A percentile compares a stretch with the other conserved stretches of the same genome.
Evolutionary conservation across 2,113 vertebrate species (phyloP).

Genomic region (Platycercus adscitus): DNA sequence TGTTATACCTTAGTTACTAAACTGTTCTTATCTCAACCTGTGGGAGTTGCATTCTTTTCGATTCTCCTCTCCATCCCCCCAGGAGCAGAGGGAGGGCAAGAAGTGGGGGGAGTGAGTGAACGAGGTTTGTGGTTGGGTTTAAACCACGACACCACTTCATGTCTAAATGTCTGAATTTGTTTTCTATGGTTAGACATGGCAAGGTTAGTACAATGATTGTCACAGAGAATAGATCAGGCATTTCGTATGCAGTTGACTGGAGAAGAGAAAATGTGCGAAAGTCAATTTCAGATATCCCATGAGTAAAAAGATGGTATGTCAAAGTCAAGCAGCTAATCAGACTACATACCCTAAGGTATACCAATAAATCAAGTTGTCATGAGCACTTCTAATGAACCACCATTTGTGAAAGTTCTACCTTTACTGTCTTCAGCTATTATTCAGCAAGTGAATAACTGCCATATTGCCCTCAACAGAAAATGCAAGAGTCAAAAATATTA

Average conservation of each 20-base stretch:
- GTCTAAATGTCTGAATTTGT: not conserved
- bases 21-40: too few relatives aligned
- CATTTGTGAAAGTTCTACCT: not conserved
- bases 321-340: constrained; percentile 28
- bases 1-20: too few relatives aligned
- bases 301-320: not conserved
- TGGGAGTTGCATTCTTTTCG: too few relatives aligned
- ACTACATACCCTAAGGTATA: not conserved
- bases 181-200: not conserved
- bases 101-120: too few relatives aligned
- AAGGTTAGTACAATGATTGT: not conserved
- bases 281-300: not conserved
- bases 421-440: not conserved
- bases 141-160: not conserved
- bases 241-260: not conserved
- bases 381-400: not conserved
- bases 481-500: not conserved
- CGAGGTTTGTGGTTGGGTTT: too few relatives aligned
- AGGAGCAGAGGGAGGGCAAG: too few relatives aligned
- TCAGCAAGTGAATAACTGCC: not conserved
- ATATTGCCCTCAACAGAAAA: not conserved
- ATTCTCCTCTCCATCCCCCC: too few relatives aligned
- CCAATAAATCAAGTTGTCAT: constrained; percentile 6
- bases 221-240: constrained; percentile 2
- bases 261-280: not conserved